Conservation (phyloP, 2,797 vertebrate species). For the Enoplosus armatus region DNA sequence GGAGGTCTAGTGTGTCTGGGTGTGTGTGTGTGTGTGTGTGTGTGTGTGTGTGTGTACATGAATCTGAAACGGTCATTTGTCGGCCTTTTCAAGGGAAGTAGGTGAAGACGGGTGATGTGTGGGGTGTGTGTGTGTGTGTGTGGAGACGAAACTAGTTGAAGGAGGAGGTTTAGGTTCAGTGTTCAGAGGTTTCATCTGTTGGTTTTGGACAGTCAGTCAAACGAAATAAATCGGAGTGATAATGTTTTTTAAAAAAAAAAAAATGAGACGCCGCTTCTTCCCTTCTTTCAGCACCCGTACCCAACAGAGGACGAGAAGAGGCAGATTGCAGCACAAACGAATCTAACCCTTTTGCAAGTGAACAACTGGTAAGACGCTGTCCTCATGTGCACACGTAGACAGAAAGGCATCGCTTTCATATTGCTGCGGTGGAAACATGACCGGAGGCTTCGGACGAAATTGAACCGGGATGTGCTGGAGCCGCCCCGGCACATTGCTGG, state of each 20-base stretch:
- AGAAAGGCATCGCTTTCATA: neutral
- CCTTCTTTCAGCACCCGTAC: constrained; percentile 91
- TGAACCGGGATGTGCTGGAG: neutral
- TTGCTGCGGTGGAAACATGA: neutral
- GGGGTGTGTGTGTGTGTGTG: neutral
- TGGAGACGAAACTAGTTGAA: neutral
- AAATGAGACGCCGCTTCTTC: neutral
- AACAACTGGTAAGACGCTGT: constrained; percentile 95
- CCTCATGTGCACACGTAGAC: neutral
- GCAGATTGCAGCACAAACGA: constrained; percentile 97
- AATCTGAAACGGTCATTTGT: neutral
- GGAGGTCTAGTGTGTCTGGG: neutral
- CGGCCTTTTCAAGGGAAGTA: neutral
- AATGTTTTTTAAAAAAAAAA: neutral
- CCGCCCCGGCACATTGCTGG: neutral
- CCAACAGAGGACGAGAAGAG: constrained; percentile 99
- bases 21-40: constrained; percentile 1
- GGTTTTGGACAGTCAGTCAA: neutral
- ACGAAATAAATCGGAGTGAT: neutral
- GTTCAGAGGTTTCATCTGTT: neutral
- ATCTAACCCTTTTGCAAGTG: constrained; percentile 97
- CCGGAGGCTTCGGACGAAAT: neutral
- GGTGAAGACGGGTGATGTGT: neutral
- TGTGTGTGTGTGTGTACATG: neutral
- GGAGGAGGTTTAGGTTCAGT: neutral